phyloP scores from a whole-genome alignment of 2,797 vertebrate species.

The Miichthys miiuy region DNA sequence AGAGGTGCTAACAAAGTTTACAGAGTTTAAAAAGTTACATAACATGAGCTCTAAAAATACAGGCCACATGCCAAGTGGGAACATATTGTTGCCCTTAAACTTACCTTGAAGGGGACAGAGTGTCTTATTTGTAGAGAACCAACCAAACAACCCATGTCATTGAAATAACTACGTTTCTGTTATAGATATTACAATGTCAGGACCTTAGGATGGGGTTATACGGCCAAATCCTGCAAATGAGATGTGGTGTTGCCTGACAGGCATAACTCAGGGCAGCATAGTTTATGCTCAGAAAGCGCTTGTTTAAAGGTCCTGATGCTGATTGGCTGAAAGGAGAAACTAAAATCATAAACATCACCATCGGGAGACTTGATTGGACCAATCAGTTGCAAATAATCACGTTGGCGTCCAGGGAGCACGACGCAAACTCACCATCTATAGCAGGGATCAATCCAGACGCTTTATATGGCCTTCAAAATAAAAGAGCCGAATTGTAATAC shows the following conservation, averaged over 20 bases:
- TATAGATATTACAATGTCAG: background rate
- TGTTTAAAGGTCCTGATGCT: background rate
- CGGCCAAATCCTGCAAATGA: rapidly evolving
- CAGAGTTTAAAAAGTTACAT: conserved; percentile 8
- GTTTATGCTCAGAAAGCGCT: rapidly evolving
- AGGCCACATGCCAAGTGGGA: background rate
- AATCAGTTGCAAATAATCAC: background rate
- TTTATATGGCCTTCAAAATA: background rate
- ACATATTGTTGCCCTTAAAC: background rate
- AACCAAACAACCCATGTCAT: background rate
- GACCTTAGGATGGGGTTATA: background rate
- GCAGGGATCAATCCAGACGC: background rate
- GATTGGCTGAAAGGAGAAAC: conserved; percentile 27
- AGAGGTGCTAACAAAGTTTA: conserved; percentile 2
- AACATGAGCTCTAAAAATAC: conserved; percentile 40
- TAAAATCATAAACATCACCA: background rate
- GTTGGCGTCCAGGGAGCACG: background rate
- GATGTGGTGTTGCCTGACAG: background rate
- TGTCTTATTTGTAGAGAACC: rapidly evolving
- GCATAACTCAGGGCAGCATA: rapidly evolving
- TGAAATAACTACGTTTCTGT: background rate
- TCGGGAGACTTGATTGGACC: conserved; percentile 40
- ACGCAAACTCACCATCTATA: background rate
- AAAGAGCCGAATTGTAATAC: background rate
- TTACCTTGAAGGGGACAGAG: background rate